phyloP scores from a whole-genome alignment of 2,888 invertebrate genomes.

The Trachelus troglodyta region DNA sequence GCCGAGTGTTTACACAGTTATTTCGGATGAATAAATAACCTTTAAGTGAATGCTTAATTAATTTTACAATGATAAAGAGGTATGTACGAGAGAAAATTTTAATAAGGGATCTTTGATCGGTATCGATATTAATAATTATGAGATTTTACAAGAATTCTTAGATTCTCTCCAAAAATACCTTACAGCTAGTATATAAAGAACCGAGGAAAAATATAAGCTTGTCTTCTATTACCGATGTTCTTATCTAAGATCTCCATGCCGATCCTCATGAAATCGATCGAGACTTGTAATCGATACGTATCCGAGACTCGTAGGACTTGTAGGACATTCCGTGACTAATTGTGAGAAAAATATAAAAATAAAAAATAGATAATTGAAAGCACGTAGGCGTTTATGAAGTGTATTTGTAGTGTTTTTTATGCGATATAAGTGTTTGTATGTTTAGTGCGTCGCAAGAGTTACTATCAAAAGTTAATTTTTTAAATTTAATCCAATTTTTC shows the following conservation, averaged over 20 bases:
- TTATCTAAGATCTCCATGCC: not conserved
- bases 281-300: not conserved
- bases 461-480: too few relatives aligned
- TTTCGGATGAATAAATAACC: too few relatives aligned
- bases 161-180: not conserved
- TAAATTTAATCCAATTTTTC: not conserved
- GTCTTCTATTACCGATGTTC: not conserved
- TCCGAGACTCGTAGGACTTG: not conserved
- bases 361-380: not conserved
- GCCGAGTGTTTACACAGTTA: not conserved
- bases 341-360: not conserved
- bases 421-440: too few relatives aligned
- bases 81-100: not conserved
- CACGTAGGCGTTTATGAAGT: not conserved
- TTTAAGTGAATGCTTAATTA: not conserved
- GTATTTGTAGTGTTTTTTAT: not conserved
- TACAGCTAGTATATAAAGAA: not conserved
- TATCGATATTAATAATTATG: not conserved
- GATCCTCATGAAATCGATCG: not conserved
- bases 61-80: not conserved
- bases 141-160: not conserved
- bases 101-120: not conserved
- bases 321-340: not conserved
- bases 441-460: too few relatives aligned
- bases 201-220: not conserved